Percentiles rank a stretch among this genome's conserved stretches.
Evolutionary conservation across 2,113 vertebrate species (phyloP).

Genomic region (Clupea harengus): DNA sequence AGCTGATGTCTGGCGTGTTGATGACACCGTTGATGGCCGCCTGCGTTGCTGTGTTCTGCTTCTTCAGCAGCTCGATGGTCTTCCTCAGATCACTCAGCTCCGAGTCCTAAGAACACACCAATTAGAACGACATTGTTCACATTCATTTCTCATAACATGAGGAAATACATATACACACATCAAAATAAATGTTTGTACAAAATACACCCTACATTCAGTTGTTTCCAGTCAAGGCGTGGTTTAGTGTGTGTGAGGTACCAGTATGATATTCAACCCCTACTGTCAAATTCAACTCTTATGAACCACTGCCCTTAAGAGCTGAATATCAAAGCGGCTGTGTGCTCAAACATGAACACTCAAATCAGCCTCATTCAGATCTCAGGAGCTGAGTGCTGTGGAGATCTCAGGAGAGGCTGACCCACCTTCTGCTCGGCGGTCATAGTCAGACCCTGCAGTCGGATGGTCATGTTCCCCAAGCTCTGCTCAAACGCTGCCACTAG

Average conservation of each 20-base stretch:
- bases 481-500: conserved; percentile 88
- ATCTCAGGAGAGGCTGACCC: conserved; percentile 20
- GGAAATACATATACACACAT: not conserved
- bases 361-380: not conserved
- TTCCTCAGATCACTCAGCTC: conserved; percentile 85
- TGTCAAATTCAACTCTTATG: not conserved
- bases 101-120: conserved; percentile 74
- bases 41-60: conserved; percentile 82
- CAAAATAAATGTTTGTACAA: not conserved
- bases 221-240: not conserved
- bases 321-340: not conserved
- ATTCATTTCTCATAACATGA: not conserved
- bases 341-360: not conserved
- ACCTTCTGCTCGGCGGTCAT: conserved; percentile 90
- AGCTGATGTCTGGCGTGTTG: conserved; percentile 74
- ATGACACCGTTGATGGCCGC: conserved; percentile 81
- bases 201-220: not conserved
- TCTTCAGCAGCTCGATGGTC: conserved; percentile 84
- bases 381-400: not conserved
- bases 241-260: not conserved
- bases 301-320: not conserved
- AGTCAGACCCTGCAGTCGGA: conserved; percentile 82
- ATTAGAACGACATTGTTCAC: not conserved
- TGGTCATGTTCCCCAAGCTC: conserved; percentile 87
- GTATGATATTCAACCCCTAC: not conserved